A percentile compares a stretch with the other conserved stretches of the same genome.
Evolutionary conservation across 2,888 invertebrate genomes (phyloP).

Genomic region (Eilema griseolum): DNA sequence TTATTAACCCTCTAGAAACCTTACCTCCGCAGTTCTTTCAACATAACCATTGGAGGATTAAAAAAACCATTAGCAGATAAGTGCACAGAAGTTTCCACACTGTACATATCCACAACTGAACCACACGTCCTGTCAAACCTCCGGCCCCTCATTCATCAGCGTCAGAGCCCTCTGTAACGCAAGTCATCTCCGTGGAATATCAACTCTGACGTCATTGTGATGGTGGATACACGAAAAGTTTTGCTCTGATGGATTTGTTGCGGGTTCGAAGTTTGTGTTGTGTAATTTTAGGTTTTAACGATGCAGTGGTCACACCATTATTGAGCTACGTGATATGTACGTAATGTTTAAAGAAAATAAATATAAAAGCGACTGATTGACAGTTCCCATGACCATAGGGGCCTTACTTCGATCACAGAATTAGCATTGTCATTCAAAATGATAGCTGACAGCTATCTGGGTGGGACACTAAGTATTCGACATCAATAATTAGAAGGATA

Average conservation of each 20-base stretch:
- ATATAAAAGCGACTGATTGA: neutral
- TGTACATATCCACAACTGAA: conserved; percentile 43
- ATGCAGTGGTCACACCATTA: too few species aligned
- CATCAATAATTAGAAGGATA: neutral
- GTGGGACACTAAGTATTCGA: neutral
- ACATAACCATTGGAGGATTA: neutral
- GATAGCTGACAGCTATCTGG: neutral
- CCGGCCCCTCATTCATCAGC: conserved; percentile 75
- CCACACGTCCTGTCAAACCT: conserved; percentile 19
- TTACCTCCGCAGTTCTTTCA: neutral
- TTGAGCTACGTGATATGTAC: too few species aligned
- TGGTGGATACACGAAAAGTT: conserved; percentile 14
- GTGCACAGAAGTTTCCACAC: neutral
- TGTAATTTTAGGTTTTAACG: neutral
- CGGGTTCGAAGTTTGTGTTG: neutral
- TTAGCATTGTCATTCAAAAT: neutral
- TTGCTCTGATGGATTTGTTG: conserved; percentile 15
- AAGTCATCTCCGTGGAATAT: conserved; percentile 65
- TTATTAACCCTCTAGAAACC: too few species aligned
- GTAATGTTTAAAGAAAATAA: neutral
- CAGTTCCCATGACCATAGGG: neutral
- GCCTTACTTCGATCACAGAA: neutral
- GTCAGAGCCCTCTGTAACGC: conserved; percentile 62
- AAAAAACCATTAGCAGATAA: conserved; percentile 6
- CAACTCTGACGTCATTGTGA: conserved; percentile 16